These are phyloP conservation scores for Riparia riparia DNA, from an alignment of 2,113 vertebrate genomes.

Conservation along the genomic window DNA sequence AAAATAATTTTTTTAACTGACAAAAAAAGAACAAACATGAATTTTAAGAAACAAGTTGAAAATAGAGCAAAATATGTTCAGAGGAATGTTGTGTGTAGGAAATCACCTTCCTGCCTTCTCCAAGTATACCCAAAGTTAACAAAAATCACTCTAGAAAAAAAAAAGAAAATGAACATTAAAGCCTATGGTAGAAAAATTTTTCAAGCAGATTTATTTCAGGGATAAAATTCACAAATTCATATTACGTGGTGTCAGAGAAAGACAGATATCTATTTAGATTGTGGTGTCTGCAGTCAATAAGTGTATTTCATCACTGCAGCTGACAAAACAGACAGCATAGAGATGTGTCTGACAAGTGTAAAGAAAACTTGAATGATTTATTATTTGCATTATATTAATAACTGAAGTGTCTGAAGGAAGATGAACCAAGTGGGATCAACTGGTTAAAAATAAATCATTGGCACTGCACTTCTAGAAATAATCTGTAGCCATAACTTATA, in stretches of 20 bases:
- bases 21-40: neutral
- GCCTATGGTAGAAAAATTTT: neutral
- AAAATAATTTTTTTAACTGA: neutral
- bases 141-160: neutral
- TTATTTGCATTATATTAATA: constrained; percentile 31
- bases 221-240: constrained; percentile 14
- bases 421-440: constrained; percentile 20
- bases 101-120: neutral
- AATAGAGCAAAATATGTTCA: neutral
- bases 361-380: constrained; percentile 34
- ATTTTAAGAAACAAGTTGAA: neutral
- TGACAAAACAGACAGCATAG: constrained; percentile 24
- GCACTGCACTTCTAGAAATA: neutral
- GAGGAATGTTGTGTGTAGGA: neutral
- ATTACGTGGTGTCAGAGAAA: constrained; percentile 9
- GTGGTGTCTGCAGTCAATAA: constrained; percentile 27
- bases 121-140: constrained; percentile 1
- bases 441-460: constrained; percentile 21
- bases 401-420: constrained; percentile 25
- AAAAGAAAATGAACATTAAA: neutral
- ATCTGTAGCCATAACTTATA: neutral
- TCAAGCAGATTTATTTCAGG: constrained; percentile 15
- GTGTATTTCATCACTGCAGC: constrained; percentile 39
- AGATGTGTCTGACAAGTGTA: constrained; percentile 18
- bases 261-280: constrained; percentile 10